Conservation (phyloP, 2,888 invertebrate species). For the Mycalesis mineus region DNA sequence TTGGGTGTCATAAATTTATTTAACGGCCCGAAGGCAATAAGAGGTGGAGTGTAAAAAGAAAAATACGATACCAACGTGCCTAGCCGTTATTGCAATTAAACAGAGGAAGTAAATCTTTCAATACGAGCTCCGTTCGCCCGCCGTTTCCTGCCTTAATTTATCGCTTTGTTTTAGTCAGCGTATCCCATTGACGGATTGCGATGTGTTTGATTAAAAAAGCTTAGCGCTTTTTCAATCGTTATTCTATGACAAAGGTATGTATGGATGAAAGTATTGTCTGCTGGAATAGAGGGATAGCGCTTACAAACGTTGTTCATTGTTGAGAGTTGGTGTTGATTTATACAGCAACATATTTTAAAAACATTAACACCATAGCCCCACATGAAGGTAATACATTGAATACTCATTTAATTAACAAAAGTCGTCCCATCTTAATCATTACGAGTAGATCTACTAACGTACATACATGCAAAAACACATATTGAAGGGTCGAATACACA, state of each 20-base stretch:
- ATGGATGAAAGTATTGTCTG: not conserved
- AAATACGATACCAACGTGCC: conserved; percentile 79
- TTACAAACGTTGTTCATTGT: not conserved
- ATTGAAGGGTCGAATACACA: too few species aligned
- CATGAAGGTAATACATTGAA: too few species aligned
- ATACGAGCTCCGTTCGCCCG: conserved; percentile 74
- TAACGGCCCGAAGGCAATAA: conserved; percentile 78
- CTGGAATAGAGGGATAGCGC: not conserved
- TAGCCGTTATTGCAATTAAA: conserved; percentile 79
- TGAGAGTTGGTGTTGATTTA: not conserved
- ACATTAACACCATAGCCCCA: too few species aligned
- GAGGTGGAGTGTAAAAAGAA: conserved; percentile 78
- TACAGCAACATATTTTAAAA: too few species aligned
- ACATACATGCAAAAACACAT: too few species aligned
- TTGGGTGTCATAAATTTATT: conserved; percentile 78
- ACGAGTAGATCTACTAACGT: too few species aligned
- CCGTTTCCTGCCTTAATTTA: conserved; percentile 74
- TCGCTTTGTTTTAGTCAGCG: conserved; percentile 76
- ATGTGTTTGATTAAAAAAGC: conserved; percentile 76
- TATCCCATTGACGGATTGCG: conserved; percentile 74
- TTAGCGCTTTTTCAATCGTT: conserved; percentile 50
- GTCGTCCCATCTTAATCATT: too few species aligned
- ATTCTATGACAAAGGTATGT: conserved; percentile 28
- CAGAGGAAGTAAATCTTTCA: conserved; percentile 79
- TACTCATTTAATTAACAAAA: too few species aligned